Conservation (phyloP, 2,113 vertebrate species). For the Phycodurus eques region DNA sequence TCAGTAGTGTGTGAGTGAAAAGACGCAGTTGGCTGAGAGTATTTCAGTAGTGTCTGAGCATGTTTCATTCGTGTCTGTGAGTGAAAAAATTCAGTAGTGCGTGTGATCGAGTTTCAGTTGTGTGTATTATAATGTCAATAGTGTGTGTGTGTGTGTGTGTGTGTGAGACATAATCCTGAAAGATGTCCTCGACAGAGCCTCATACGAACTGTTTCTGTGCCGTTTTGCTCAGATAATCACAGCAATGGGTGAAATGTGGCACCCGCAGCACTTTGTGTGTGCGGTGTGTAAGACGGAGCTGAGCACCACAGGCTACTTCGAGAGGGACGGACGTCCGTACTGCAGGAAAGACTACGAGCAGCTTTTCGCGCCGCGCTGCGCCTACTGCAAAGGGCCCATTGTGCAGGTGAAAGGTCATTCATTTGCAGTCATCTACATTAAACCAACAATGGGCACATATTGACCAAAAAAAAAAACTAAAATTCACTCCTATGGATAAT, state of each 20-base stretch:
- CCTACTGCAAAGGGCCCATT: slow-evolving; percentile 83
- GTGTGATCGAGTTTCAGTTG: too few species aligned
- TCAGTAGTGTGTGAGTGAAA: too few species aligned
- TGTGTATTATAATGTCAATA: too few species aligned
- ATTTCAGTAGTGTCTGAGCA: too few species aligned
- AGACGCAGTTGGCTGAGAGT: too few species aligned
- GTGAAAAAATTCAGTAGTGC: too few species aligned
- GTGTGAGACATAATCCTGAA: neutral
- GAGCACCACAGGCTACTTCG: slow-evolving; percentile 77
- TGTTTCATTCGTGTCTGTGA: too few species aligned
- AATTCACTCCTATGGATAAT: neutral
- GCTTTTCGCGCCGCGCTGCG: slow-evolving; percentile 81
- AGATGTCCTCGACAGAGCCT: too few species aligned
- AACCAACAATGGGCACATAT: too few species aligned
- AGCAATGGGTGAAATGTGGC: slow-evolving; percentile 84
- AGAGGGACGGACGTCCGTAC: slow-evolving; percentile 78
- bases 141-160: neutral
- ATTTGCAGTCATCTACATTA: neutral
- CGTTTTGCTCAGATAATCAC: slow-evolving; percentile 75
- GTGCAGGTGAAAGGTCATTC: slow-evolving; percentile 62
- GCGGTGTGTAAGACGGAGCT: slow-evolving; percentile 75
- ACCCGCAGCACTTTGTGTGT: slow-evolving; percentile 88
- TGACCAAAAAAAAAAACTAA: neutral
- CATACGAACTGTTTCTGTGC: neutral
- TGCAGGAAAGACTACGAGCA: slow-evolving; percentile 84